Base-by-base conservation (phyloP, 2,888 invertebrate species). In the Limnephilus auricula region DNA sequence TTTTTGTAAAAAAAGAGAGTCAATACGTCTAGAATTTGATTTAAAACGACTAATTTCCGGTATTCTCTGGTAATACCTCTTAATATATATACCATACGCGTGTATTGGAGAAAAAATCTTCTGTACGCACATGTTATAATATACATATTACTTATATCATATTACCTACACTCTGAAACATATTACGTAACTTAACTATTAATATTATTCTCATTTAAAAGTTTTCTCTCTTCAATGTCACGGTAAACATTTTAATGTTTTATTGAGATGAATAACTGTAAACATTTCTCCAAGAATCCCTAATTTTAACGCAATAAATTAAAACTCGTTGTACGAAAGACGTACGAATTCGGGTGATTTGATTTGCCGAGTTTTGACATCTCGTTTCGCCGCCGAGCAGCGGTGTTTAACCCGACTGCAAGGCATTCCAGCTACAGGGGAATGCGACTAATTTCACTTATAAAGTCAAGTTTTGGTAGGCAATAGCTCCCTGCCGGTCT, bases 381-480 rank as follows among this genome's bases (percentile, higher is more conserved):
- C 87, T 78, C 37, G 87, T 79, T 87, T 86, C 12, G 25, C 87
- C 87, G 32, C 34, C 65, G 10, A 91, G 89, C 87, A 84, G 91
- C 91, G 88, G 91, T 89, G 92, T 91, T 92, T 92, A 91, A 91
- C 91, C 90, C 40, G 34, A 40, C 37, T 65, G 37, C 31, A 83
- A 91, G 92, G 91, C 65, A 91, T 87, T 79, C 90, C 80, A 40
- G 89, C 79, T 79, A 90, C 89, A 50, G 30, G 84, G 91, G 92
- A 91, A 92, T 92, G 92, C 90, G 92, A 92, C 92, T 92, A 92
- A 92, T 92, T 92, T 91, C 91, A 92, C 89, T 92, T 91, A 45
- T 83, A 82, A 89, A 91, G 80, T 86, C 80, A n/a, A 79, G 89
- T 65, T 82, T 80, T 83, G 13, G 85, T 30, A 37, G 37, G 87